Evolutionary conservation across 2,797 vertebrate genomes (phyloP), one percentile per base, ranked within the genome.

Genomic region (Hydrophis major): DNA sequence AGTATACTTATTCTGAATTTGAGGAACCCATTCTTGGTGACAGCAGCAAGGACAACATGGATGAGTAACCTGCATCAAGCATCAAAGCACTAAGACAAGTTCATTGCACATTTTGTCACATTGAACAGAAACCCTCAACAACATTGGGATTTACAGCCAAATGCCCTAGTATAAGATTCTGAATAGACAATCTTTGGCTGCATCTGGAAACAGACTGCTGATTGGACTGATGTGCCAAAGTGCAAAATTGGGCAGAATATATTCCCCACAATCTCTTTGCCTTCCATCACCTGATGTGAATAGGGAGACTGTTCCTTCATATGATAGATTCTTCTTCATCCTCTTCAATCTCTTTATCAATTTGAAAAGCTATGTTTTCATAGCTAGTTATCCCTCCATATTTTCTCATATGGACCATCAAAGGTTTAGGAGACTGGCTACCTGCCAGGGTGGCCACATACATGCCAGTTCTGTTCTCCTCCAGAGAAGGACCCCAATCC

Each of bases 391-490:
- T 96, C 89, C 98, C 98, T 4, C 98, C 98, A 0, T 98, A 98
- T 92, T 98, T 98, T 92, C 98, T 5, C 98, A 98, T 98, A 93
- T 98, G 98, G 13, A 98, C 98, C 98, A 98, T 98, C 95, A 98
- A 95, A 0, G 98, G 98, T 59, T 97, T 98, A 60, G 98, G 98
- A 1, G 98, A 98, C 96, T 98, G 98, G 95, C 98, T 98, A n/a
- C 98, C 98, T 0, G 96, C 96, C 93, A 98, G 94, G 0, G 97
- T 98, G 0, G 96, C 93, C 96, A 98, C 97, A 0, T 98, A 98
- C 96, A 97, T 92, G 11, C 98, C 98, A 0, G 98, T 98, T 89
- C 98, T 96, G 95, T 98, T 98, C 96, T 98, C 98, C 94, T 98
- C 98, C 96, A 98, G 95, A 0, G 98, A 98, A 0, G 98, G 98